Evolutionary conservation across 37 sponge, comb jelly and placozoan species (phyloP), one percentile per base, ranked within the genome.

Genomic region (Chondrilla cf. caribensis): DNA sequence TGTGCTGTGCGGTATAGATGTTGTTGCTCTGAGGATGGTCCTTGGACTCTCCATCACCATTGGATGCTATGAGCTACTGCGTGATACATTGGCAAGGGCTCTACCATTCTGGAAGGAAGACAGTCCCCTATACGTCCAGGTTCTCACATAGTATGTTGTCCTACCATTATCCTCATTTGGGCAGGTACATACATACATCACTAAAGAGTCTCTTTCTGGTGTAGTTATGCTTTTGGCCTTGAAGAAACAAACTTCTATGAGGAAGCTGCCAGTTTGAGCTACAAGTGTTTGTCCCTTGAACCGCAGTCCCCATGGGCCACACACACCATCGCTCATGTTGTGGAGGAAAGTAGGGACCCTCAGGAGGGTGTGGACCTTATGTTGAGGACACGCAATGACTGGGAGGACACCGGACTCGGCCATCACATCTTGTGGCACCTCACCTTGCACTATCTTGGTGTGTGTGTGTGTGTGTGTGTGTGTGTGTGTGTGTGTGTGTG

Each of bases 391-490:
- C 79, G 87, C 24, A 54, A 71, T 0, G 58, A 88, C 35, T 94
- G 95, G 95, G 75, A 38, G 7, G 58, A 78, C n/a, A 41, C 87
- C 6, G 33, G 47, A 4, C 78, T 84, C 24, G 77, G 40, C 15
- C 44, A 36, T 29, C 95, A 94, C 87, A 78, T 94, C 59, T 65
- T 86, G 0, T 94, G 95, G 95, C 95, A 94, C 67, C 78, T 94
- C 4, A 24, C 80, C 0, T 84, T 94, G 36, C 87, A 84, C 62
- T 88, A 94, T 40, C 76, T 94, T 29, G 95, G 95, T 88, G 25
- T 31, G 95, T 41, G 33, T 9, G 64, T 19, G 51, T 47, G 51
- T 47, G 11, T 6, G 51, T 14, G 51, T 47, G 51, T 47, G 51
- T 11, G 6, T 6, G 6, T 11, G 11, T 6, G 51, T 47, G 11